Evolutionary conservation across 2,888 invertebrate genomes (phyloP), one percentile per base, ranked within the genome.

Genomic region (Andrena dorsata): DNA sequence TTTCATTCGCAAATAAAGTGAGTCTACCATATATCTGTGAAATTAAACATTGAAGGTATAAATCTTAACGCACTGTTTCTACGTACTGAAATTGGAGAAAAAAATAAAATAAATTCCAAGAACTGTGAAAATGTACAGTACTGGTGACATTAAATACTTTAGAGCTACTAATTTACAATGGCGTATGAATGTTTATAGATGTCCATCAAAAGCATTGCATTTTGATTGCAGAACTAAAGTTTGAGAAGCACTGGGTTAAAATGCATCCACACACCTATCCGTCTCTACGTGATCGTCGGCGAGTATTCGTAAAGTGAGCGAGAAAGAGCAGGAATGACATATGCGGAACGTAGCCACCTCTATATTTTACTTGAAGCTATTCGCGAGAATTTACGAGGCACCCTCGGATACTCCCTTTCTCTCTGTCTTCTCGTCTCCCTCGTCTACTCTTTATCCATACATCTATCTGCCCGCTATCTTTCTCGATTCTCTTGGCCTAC

Each of bases 301-400:
- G 85, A 85, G 81, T 77, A 71, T 63, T 73, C 75, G 82, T 75
- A 82, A 84, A 80, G 82, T 71, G 83, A 83, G 89, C 88, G 90
- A 86, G 89, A 88, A 89, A 92, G 90, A 90, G 89, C 91, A 89
- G 82, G 90, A 90, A 93, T 91, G 93, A 93, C 93, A 93, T 93
- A 93, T 93, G 93, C 93, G 92, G 90, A 93, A 91, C 90, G 89
- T 89, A 90, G 90, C 92, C 91, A 90, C 90, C 91, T 90, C 91
- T 89, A 91, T 92, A 93, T 93, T 93, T 93, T 91, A 92, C 92
- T 82, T 86, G 87, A 85, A 88, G 91, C 91, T 90, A 91, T 92
- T 92, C 91, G 90, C 86, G 88, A 86, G 88, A 93, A 93, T 93
- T 93, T 93, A 93, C 90, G 91, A 88, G 88, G 87, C 85, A 70